These are phyloP conservation scores for Poecile montanus DNA, from an alignment of 2,797 vertebrate genomes.

Conservation along the genomic window DNA sequence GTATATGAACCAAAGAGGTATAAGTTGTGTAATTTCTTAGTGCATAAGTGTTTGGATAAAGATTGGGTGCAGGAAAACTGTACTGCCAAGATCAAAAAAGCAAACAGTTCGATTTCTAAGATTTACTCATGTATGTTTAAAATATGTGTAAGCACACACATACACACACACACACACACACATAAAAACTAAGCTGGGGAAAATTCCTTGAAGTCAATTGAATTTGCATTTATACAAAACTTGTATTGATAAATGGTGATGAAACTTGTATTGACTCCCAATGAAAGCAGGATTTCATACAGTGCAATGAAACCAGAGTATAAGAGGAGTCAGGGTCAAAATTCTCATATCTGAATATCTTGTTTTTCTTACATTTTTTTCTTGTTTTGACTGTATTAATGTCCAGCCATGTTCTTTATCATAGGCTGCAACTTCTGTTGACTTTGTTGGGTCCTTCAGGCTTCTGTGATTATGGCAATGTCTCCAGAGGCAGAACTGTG, in stretches of 20 bases:
- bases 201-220: not conserved
- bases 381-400: not conserved
- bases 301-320: not conserved
- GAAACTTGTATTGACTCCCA: not conserved
- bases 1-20: not conserved
- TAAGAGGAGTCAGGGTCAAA: not conserved
- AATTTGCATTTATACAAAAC: conserved; percentile 32
- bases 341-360: not conserved
- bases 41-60: not conserved
- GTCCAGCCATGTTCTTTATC: not conserved
- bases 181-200: not conserved
- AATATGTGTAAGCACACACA: not conserved
- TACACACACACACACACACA: rapidly evolving
- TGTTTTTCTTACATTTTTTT: not conserved
- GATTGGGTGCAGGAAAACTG: not conserved
- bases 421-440: not conserved
- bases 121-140: not conserved
- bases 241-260: not conserved
- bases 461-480: not conserved
- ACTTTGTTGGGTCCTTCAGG: conserved; percentile 57
- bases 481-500: conserved; percentile 43
- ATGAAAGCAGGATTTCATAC: not conserved
- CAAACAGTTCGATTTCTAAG: not conserved
- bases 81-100: not conserved
- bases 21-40: not conserved